These are phyloP conservation scores for Anticlea derivata DNA, from an alignment of 2,888 invertebrate genomes.

Conservation along the genomic window DNA sequence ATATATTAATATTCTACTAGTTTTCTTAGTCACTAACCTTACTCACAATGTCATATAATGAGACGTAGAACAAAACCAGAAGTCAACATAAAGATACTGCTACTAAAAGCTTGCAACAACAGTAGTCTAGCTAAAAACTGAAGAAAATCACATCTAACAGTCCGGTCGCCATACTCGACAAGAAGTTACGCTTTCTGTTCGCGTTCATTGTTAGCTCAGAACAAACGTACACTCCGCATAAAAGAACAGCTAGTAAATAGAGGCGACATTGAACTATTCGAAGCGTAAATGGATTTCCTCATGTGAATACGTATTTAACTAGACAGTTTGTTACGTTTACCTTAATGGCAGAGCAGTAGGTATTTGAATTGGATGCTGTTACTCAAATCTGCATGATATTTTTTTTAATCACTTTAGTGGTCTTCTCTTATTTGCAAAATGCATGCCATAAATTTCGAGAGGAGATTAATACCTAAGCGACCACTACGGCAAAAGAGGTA, in stretches of 20 bases:
- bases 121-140: background rate
- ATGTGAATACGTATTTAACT: slow-evolving; percentile 18
- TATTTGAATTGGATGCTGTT: no score
- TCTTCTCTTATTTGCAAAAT: no score
- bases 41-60: no score
- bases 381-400: no score
- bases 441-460: no score
- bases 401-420: no score
- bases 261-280: slow-evolving; percentile 39
- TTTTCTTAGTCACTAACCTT: no score
- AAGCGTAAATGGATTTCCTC: slow-evolving; percentile 26
- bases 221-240: slow-evolving; percentile 43
- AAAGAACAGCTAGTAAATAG: slow-evolving; percentile 40
- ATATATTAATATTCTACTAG: no score
- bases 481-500: no score
- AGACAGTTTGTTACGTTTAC: slow-evolving; percentile 11
- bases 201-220: slow-evolving; percentile 49
- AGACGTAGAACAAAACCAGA: no score
- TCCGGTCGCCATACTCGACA: slow-evolving; percentile 24
- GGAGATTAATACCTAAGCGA: no score
- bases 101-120: background rate
- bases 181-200: slow-evolving; percentile 60
- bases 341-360: slow-evolving; percentile 1
- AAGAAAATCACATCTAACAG: slow-evolving; percentile 30
- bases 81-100: no score